phyloP scores from a whole-genome alignment of 1,140 invertebrate species.

The Bicyclus anynana region DNA sequence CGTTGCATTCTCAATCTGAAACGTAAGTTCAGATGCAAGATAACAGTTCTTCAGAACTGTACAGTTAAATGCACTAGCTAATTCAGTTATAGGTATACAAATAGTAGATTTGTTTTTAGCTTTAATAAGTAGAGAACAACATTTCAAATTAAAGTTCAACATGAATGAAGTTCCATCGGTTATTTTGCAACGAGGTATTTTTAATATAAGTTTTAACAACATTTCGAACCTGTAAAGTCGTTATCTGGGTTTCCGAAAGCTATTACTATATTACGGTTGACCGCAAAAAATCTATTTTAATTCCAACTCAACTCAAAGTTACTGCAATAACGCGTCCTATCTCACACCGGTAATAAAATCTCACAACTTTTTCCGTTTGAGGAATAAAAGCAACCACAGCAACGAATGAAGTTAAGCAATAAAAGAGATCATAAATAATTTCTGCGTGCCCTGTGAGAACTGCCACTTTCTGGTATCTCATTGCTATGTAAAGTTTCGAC shows the following conservation, averaged over 20 bases:
- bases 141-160: too few relatives aligned
- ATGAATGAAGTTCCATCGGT: too few relatives aligned
- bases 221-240: background rate
- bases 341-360: constrained; percentile 74
- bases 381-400: constrained; percentile 72
- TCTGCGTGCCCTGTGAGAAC: constrained; percentile 61
- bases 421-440: constrained; percentile 75
- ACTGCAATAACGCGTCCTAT: constrained; percentile 74
- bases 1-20: too few relatives aligned
- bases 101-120: too few relatives aligned
- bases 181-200: too few relatives aligned
- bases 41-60: too few relatives aligned
- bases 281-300: constrained; percentile 73
- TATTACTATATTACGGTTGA: constrained; percentile 24
- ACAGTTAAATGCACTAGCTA: too few relatives aligned
- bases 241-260: background rate
- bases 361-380: constrained; percentile 73
- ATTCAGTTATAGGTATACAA: too few relatives aligned
- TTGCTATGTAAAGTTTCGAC: constrained; percentile 36
- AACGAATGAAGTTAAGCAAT: constrained; percentile 75
- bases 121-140: too few relatives aligned
- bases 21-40: too few relatives aligned
- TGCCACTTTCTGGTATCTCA: constrained; percentile 55
- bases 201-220: too few relatives aligned
- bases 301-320: constrained; percentile 60